These are phyloP conservation scores for Callimorpha dominula DNA, from an alignment of 2,888 invertebrate genomes.

Conservation along the genomic window DNA sequence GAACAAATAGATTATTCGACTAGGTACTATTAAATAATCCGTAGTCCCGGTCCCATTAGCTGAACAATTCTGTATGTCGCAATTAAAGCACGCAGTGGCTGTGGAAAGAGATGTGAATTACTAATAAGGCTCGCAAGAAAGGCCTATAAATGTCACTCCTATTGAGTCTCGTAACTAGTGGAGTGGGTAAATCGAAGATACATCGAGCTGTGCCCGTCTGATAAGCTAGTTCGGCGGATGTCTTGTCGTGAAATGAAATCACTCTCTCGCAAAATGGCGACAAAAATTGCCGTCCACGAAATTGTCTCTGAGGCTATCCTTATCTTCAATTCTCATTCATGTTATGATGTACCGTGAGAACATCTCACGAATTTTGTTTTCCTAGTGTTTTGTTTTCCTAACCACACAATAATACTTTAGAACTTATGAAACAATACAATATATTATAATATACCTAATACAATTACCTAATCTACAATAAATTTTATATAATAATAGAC, in stretches of 20 bases:
- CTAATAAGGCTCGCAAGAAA: constrained; percentile 53
- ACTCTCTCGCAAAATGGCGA: constrained; percentile 74
- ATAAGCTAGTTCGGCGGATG: constrained; percentile 70
- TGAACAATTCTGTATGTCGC: constrained; percentile 51
- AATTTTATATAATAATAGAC: too few relatives aligned
- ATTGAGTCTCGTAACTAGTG: constrained; percentile 41
- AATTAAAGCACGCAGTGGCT: constrained; percentile 41
- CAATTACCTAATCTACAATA: too few relatives aligned
- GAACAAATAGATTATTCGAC: constrained; percentile 66
- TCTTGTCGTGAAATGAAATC: constrained; percentile 70
- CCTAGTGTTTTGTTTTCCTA: constrained; percentile 24
- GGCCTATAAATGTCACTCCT: constrained; percentile 51
- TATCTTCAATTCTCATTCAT: constrained; percentile 61
- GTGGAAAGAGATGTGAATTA: constrained; percentile 49
- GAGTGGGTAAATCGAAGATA: constrained; percentile 63
- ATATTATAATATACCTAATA: too few relatives aligned
- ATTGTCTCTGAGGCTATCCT: constrained; percentile 66
- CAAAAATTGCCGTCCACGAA: constrained; percentile 73
- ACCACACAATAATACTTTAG: constrained; percentile 19
- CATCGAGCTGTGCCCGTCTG: constrained; percentile 58
- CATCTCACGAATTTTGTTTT: constrained; percentile 45
- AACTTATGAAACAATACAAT: constrained; percentile 16
- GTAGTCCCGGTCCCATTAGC: constrained; percentile 65
- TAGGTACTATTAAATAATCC: constrained; percentile 70
- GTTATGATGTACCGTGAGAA: constrained; percentile 55